A percentile compares a stretch with the other conserved stretches of the same genome.
Conservation (phyloP, 2,113 vertebrate genomes). For the Catagonus wagneri region DNA sequence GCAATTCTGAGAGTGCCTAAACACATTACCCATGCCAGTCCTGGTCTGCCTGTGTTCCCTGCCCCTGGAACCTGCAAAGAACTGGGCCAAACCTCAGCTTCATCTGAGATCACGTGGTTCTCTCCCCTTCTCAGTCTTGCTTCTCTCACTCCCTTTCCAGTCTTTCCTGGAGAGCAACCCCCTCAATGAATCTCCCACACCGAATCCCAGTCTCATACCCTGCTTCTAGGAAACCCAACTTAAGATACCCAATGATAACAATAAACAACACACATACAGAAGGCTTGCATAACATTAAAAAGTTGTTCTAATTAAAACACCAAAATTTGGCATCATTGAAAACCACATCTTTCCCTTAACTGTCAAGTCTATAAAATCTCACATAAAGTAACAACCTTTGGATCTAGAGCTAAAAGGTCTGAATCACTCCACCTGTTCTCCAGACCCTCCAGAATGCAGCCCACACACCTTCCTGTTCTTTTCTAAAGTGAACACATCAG, state of each 20-base stretch:
- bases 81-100: neutral
- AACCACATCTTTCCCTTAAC: neutral
- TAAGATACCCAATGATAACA: neutral
- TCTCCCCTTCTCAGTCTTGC: neutral
- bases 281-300: slow-evolving; percentile 15
- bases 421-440: neutral
- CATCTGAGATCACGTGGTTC: neutral
- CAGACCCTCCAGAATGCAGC: neutral
- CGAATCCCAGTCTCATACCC: neutral
- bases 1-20: neutral
- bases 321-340: neutral
- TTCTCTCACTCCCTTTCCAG: neutral
- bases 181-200: neutral
- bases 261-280: neutral
- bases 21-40: neutral
- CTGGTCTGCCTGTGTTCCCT: fast-evolving
- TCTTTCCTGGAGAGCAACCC: neutral
- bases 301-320: neutral
- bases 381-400: neutral
- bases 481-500: neutral
- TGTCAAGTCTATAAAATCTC: neutral
- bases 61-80: neutral
- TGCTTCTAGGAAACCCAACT: neutral
- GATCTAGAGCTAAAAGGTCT: neutral
- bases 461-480: neutral